These are phyloP conservation scores for Aethes cnicana DNA, from an alignment of 2,888 invertebrate species.

Conservation along the genomic window DNA sequence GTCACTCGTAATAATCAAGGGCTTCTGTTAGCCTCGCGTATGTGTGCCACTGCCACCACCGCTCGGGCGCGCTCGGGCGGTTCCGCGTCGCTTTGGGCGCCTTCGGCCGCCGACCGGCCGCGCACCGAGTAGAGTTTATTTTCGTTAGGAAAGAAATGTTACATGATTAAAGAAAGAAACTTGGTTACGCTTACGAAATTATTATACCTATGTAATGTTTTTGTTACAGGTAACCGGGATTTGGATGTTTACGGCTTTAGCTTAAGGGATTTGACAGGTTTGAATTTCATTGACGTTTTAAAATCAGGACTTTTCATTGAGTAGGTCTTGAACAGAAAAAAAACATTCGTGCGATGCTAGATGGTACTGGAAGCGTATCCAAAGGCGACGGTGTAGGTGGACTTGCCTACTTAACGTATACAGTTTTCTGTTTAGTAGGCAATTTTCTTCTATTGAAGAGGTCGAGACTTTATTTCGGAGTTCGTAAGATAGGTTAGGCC, in stretches of 20 bases:
- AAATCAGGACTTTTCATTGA: too few relatives aligned
- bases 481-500: too few relatives aligned
- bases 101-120: conserved; percentile 28
- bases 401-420: too few relatives aligned
- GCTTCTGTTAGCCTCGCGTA: conserved; percentile 23
- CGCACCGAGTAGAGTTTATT: conserved; percentile 18
- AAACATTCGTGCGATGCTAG: too few relatives aligned
- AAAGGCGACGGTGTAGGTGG: too few relatives aligned
- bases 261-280: background rate
- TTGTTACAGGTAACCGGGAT: conserved; percentile 20
- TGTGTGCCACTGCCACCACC: conserved; percentile 58
- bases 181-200: conserved; percentile 25
- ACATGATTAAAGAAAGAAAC: conserved; percentile 23
- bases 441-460: too few relatives aligned
- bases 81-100: conserved; percentile 55
- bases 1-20: conserved; percentile 31
- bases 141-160: conserved; percentile 28
- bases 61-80: conserved; percentile 54
- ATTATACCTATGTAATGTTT: conserved; percentile 11
- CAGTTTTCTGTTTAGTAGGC: too few relatives aligned
- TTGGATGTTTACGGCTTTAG: background rate
- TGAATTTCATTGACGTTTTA: too few relatives aligned
- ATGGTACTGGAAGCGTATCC: too few relatives aligned
- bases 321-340: too few relatives aligned
- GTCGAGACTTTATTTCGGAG: too few relatives aligned